Base-by-base conservation (phyloP, 2,888 invertebrate species). In the Gasteruption jaculator region DNA sequence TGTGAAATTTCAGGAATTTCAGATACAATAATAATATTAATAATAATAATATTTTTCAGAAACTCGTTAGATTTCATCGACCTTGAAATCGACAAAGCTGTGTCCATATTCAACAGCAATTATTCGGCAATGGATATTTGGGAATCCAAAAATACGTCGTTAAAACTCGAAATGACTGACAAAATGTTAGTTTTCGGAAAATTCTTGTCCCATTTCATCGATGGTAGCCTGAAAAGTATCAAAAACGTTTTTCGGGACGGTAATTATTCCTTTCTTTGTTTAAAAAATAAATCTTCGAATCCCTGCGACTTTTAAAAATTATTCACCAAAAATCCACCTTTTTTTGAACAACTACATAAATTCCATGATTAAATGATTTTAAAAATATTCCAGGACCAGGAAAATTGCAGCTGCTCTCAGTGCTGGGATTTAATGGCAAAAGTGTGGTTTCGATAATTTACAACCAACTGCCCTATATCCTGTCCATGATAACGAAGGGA, bases 401-500 rank as follows among this genome's bases (percentile, higher is more conserved):
- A 7, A 52, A 44, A 18, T 33, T 64, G 3, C 54, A 52, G 26
- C 38, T 64, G 16, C 35, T 67, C 1, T 50, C 56, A 1, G 15
- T 67, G 5, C 35, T 65, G 37, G 67, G 67, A 43, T 67, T 67
- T 40, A 43, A 48, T 16, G 47, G 48, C 8, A 49, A 36, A 4
- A 61, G 61, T 11, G 52, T 55, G 1, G 36, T 65, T 4, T 50
- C 53, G 4, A 53, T 67, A 10, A 40, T 53, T 10, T 56, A 60
- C 24, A 43, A 63, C 10, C 52, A 54, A n/a, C 20, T 61, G 3
- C 50, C 63, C 4, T 51, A 57, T 26, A 53, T 67, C 19, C 16
- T 60, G 22, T 57, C 65, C 15, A 63, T 58, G 0, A 5, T 67
- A 7, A 37, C 60, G 12, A 60, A 59, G 24, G 65, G 63, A 5